Conservation (phyloP, 2,113 vertebrate species). For the Symphodus melops region DNA sequence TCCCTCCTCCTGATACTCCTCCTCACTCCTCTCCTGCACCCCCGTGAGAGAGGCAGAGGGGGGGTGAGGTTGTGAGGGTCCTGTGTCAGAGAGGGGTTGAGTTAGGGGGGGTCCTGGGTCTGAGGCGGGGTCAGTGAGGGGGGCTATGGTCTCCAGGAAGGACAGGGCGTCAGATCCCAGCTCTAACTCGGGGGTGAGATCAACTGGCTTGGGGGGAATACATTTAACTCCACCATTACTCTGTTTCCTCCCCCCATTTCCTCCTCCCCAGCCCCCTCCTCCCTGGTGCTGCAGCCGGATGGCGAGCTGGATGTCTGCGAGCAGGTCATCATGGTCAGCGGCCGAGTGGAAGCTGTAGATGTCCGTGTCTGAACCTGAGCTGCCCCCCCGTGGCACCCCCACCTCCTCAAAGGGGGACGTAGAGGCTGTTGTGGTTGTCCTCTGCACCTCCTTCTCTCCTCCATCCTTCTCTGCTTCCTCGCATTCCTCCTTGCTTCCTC, state of each 20-base stretch:
- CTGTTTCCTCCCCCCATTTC: constrained; percentile 27
- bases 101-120: neutral
- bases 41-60: neutral
- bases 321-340: constrained; percentile 94
- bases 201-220: constrained; percentile 48
- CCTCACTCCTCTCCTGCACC: neutral
- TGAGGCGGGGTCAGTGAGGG: constrained; percentile 13
- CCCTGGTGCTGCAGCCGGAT: constrained; percentile 88
- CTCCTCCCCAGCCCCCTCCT: constrained; percentile 34
- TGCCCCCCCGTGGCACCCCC: constrained; percentile 89
- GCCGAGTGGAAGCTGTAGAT: constrained; percentile 99
- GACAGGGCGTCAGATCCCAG: constrained; percentile 75
- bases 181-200: constrained; percentile 71
- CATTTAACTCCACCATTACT: constrained; percentile 47
- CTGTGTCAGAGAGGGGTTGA: neutral
- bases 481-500: neutral
- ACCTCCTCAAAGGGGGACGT: constrained; percentile 67
- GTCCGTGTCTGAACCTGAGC: constrained; percentile 96
- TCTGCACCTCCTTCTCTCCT: constrained; percentile 3
- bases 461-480: constrained; percentile 5
- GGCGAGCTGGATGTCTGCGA: constrained; percentile 96
- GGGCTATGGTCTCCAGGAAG: constrained; percentile 51
- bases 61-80: neutral
- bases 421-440: constrained; percentile 26
- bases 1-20: constrained; percentile 4